Conservation (phyloP, 23 tunicate genomes). For the Aplidium turbinatum region DNA sequence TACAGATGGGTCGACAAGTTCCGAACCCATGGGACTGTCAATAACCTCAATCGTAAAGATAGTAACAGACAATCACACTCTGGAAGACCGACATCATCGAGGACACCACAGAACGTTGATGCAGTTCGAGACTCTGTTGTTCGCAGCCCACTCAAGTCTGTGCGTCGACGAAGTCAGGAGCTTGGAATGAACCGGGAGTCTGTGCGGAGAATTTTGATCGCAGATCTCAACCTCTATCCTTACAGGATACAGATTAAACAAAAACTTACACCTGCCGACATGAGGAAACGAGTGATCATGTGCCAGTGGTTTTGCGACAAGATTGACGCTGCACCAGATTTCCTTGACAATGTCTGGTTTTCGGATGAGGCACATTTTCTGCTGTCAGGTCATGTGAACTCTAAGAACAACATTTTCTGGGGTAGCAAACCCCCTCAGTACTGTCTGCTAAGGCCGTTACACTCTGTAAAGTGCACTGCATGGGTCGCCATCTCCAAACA, state of each 20-base stretch:
- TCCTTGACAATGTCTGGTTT: conserved; percentile 39
- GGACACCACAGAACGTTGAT: conserved; percentile 19
- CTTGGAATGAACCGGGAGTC: conserved; percentile 28
- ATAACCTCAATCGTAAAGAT: conserved; percentile 19
- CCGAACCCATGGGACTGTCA: conserved; percentile 30
- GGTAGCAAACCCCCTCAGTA: conserved; percentile 32
- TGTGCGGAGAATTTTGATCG: conserved; percentile 25
- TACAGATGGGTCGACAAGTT: conserved; percentile 33
- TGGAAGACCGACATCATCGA: conserved; percentile 25
- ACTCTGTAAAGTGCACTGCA: conserved; percentile 47
- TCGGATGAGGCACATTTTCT: conserved; percentile 39
- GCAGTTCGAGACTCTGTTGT: conserved; percentile 29
- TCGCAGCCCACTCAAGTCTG: conserved; percentile 28
- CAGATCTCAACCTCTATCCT: conserved; percentile 30
- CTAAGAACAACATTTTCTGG: conserved; percentile 32
- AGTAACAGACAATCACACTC: conserved; percentile 30
- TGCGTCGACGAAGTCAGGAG: conserved; percentile 37
- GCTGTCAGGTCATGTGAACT: conserved; percentile 37
- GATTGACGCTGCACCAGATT: conserved; percentile 26
- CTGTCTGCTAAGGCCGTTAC: conserved; percentile 35
- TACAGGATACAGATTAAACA: conserved; percentile 29
- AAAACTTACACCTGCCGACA: conserved; percentile 33
- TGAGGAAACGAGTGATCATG: conserved; percentile 30
- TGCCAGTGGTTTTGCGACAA: conserved; percentile 35
- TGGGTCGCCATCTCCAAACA: conserved; percentile 37